Conservation (phyloP, 2,797 vertebrate genomes). For the Trichosurus vulpecula region DNA sequence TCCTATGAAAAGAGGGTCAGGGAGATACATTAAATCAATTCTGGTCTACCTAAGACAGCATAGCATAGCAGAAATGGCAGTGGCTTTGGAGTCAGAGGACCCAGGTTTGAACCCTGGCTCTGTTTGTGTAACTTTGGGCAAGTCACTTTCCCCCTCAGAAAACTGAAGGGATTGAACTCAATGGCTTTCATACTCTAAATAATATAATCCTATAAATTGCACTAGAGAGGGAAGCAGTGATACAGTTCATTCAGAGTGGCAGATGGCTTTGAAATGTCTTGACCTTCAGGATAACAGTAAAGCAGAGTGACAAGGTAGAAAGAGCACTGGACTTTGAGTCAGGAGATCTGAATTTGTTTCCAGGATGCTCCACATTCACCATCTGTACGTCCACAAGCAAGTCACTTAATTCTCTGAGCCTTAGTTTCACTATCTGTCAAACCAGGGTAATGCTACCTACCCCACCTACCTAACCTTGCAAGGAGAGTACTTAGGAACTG, state of each 20-base stretch:
- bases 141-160: background rate
- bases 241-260: background rate
- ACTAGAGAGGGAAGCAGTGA: background rate
- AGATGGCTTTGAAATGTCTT: background rate
- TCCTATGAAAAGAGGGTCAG: background rate
- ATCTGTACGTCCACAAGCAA: background rate
- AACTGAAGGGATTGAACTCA: background rate
- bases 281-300: background rate
- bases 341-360: background rate
- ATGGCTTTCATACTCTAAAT: background rate
- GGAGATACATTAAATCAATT: background rate
- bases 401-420: background rate
- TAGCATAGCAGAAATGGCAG: background rate
- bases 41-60: background rate
- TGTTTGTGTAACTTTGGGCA: background rate
- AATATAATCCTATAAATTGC: background rate
- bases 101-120: background rate
- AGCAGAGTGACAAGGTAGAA: background rate
- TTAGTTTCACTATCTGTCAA: background rate
- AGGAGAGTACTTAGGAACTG: background rate
- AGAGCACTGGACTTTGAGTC: background rate
- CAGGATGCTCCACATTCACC: background rate
- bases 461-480: background rate
- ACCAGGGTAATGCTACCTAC: background rate
- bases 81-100: background rate